Percentiles rank a stretch among this genome's conserved stretches.
Evolutionary conservation across 2,888 invertebrate species (phyloP).

Genomic region (Hyalella azteca): DNA sequence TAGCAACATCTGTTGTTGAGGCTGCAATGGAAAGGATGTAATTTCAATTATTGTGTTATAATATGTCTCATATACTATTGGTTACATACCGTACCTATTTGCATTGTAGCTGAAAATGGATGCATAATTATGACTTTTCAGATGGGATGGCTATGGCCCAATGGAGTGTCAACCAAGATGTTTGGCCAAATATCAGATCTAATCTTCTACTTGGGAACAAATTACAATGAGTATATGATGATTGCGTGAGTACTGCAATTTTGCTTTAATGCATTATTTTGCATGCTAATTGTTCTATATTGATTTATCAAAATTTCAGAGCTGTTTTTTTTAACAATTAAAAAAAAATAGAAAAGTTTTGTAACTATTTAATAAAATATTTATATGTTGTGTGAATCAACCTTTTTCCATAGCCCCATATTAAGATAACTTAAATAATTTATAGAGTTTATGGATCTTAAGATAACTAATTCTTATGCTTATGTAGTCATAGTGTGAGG

Average conservation of each 20-base stretch:
- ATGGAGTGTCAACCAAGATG: slow-evolving; percentile 31
- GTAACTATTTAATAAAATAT: too few species aligned
- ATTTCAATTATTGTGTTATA: background rate
- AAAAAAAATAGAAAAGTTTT: too few species aligned
- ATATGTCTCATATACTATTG: background rate
- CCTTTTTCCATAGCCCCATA: too few species aligned
- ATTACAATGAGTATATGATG: slow-evolving; percentile 34
- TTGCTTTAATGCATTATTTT: too few species aligned
- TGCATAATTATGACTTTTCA: background rate
- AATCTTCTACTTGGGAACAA: slow-evolving; percentile 3
- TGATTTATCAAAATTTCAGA: too few species aligned
- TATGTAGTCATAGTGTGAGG: too few species aligned
- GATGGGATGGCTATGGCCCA: slow-evolving; percentile 29
- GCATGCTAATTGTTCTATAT: background rate
- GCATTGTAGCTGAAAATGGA: background rate
- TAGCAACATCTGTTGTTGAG: background rate
- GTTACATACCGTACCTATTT: background rate
- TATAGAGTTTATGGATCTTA: too few species aligned
- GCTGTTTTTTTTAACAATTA: too few species aligned
- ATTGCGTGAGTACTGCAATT: slow-evolving; percentile 9
- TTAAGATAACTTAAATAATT: too few species aligned
- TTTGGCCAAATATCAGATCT: slow-evolving; percentile 38
- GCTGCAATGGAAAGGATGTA: background rate
- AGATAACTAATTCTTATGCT: too few species aligned
- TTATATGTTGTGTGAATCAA: too few species aligned